Percentiles rank a stretch among this genome's conserved stretches.
These are phyloP conservation scores for Epirrhoe tristata DNA, from an alignment of 2,888 invertebrate species.

Conservation along the genomic window DNA sequence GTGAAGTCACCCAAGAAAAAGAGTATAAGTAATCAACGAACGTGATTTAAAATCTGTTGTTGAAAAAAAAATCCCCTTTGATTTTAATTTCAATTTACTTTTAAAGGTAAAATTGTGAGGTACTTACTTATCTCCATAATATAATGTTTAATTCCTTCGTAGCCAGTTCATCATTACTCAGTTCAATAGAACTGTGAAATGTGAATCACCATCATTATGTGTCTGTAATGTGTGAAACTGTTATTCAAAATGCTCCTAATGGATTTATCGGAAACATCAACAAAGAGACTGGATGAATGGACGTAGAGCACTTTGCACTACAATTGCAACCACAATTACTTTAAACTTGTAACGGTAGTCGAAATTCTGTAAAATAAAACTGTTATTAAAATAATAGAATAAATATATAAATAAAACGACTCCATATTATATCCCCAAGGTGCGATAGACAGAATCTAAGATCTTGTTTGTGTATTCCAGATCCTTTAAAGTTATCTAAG, in stretches of 20 bases:
- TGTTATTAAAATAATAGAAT: background rate
- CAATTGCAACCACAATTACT: background rate
- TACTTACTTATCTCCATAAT: too few species aligned
- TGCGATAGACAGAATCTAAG: too few species aligned
- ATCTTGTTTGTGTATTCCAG: too few species aligned
- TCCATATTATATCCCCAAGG: background rate
- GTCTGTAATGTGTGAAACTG: conserved; percentile 31
- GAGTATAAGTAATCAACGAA: too few species aligned
- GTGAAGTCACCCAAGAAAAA: too few species aligned
- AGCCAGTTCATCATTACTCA: background rate
- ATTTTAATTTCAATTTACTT: too few species aligned
- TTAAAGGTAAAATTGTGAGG: too few species aligned
- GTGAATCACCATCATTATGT: conserved; percentile 41
- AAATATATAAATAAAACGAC: background rate
- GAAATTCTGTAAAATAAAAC: background rate
- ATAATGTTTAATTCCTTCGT: background rate
- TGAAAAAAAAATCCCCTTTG: too few species aligned
- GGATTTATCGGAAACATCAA: conserved; percentile 24
- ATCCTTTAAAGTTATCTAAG: too few species aligned
- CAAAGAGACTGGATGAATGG: conserved; percentile 13
- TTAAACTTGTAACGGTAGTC: background rate
- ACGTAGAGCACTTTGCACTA: conserved; percentile 10
- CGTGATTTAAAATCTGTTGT: too few species aligned
- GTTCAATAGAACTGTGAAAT: conserved; percentile 2
- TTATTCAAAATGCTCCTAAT: conserved; percentile 32